A percentile compares a stretch with the other conserved stretches of the same genome.
Conservation (phyloP, 2,888 invertebrate species). For the Matsumyia berberina region DNA sequence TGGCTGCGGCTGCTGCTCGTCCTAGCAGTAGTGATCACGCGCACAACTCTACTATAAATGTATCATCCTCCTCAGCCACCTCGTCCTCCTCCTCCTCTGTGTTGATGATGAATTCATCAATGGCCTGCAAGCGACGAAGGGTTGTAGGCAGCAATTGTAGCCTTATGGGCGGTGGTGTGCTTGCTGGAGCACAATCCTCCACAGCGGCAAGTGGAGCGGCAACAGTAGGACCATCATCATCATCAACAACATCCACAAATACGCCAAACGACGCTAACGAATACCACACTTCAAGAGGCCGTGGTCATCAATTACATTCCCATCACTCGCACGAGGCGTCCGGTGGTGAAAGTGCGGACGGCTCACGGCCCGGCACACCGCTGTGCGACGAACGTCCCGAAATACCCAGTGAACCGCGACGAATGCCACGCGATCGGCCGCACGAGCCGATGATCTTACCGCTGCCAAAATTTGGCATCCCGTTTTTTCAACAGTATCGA, state of each 20-base stretch:
- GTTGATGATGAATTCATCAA: constrained; percentile 77
- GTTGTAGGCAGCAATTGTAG: constrained; percentile 82
- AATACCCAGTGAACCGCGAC: constrained; percentile 90
- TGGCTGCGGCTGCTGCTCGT: constrained; percentile 77
- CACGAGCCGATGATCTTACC: constrained; percentile 92
- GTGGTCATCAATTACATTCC: constrained; percentile 85
- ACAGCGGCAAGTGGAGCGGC: constrained; percentile 64
- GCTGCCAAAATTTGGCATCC: constrained; percentile 94
- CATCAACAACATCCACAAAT: constrained; percentile 79
- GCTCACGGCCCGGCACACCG: constrained; percentile 94
- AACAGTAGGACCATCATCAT: constrained; percentile 31
- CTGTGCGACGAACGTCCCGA: constrained; percentile 93
- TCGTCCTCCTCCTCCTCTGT: constrained; percentile 72
- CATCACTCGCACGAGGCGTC: constrained; percentile 85
- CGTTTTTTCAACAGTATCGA: constrained; percentile 85
- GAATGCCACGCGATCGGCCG: constrained; percentile 87
- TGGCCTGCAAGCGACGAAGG: constrained; percentile 86
- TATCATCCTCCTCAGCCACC: constrained; percentile 76
- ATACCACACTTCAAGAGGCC: constrained; percentile 84
- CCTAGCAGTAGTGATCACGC: constrained; percentile 78
- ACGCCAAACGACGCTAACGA: constrained; percentile 82
- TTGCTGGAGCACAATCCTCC: constrained; percentile 66
- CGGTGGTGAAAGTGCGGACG: constrained; percentile 87
- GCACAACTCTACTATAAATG: constrained; percentile 65
- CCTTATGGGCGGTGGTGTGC: constrained; percentile 69